A percentile compares a stretch with the other conserved stretches of the same genome.
Conservation (phyloP, 2,888 invertebrate genomes). For the Mallateleia sp. region DNA sequence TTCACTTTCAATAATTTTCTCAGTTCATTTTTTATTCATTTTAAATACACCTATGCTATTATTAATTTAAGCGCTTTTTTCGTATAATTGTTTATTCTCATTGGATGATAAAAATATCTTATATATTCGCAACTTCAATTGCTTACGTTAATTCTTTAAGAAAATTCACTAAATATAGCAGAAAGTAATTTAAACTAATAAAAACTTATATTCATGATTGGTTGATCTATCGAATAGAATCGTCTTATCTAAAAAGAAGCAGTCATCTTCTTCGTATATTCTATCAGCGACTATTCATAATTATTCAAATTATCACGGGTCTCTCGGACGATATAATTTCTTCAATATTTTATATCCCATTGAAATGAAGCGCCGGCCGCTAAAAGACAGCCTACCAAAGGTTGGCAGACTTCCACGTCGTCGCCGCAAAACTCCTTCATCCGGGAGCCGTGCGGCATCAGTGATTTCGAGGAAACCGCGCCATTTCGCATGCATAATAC, state of each 20-base stretch:
- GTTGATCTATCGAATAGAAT: background rate
- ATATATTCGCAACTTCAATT: too few species aligned
- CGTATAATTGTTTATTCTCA: too few species aligned
- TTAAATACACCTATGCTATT: too few species aligned
- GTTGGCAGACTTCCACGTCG: conserved; percentile 89
- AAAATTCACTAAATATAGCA: too few species aligned
- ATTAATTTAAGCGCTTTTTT: too few species aligned
- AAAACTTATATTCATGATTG: too few species aligned
- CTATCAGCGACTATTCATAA: conserved; percentile 76
- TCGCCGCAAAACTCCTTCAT: conserved; percentile 89
- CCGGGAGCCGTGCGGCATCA: conserved; percentile 87
- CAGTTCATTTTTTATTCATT: too few species aligned
- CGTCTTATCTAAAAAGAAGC: background rate
- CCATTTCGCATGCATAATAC: conserved; percentile 89
- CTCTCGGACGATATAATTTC: conserved; percentile 86
- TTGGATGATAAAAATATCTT: too few species aligned
- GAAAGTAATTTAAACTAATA: too few species aligned
- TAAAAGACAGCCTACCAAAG: conserved; percentile 87
- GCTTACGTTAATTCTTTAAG: too few species aligned
- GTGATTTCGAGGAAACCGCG: conserved; percentile 88
- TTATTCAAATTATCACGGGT: conserved; percentile 84
- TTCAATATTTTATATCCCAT: conserved; percentile 86
- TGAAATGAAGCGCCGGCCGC: conserved; percentile 84
- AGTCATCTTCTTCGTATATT: conserved; percentile 32
- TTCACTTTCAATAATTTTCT: too few species aligned